phyloP scores from a whole-genome alignment of 2,797 vertebrate species.

The Otus scops region DNA sequence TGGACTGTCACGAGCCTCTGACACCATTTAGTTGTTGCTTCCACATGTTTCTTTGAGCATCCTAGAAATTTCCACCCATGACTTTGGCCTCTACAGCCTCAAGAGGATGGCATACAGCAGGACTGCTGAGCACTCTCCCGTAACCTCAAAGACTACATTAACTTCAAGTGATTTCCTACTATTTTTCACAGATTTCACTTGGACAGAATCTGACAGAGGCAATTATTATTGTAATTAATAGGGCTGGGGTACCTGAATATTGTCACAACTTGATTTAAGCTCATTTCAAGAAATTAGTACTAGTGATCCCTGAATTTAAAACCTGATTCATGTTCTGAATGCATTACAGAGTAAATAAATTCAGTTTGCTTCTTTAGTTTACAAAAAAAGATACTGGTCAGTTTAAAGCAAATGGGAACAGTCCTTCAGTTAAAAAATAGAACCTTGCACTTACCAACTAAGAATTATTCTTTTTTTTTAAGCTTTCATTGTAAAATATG shows the following conservation, averaged over 20 bases:
- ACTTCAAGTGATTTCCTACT: not conserved
- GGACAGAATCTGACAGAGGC: conserved; percentile 2
- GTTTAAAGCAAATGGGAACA: conserved; percentile 28
- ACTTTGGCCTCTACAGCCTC: not conserved
- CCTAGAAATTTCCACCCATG: not conserved
- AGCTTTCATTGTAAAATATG: not conserved
- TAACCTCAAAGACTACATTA: not conserved
- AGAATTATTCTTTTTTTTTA: not conserved
- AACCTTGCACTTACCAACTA: not conserved
- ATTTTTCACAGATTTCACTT: conserved; percentile 16
- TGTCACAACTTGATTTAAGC: conserved; percentile 26
- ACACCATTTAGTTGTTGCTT: not conserved
- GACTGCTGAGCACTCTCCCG: not conserved
- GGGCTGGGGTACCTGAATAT: not conserved
- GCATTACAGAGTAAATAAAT: not conserved
- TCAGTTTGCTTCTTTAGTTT: conserved; percentile 31
- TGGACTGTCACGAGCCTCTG: not conserved
- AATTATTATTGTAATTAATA: conserved; percentile 48
- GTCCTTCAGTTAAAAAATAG: not conserved
- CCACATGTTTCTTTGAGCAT: not conserved
- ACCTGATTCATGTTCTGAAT: conserved; percentile 2
- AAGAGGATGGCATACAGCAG: not conserved
- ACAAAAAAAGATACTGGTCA: not conserved
- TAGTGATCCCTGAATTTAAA: not conserved
- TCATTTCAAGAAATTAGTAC: not conserved